Percentiles rank a stretch among this genome's conserved stretches.
Evolutionary conservation across 2,797 vertebrate species (phyloP).

Genomic region (Gallinago nigripennis): DNA sequence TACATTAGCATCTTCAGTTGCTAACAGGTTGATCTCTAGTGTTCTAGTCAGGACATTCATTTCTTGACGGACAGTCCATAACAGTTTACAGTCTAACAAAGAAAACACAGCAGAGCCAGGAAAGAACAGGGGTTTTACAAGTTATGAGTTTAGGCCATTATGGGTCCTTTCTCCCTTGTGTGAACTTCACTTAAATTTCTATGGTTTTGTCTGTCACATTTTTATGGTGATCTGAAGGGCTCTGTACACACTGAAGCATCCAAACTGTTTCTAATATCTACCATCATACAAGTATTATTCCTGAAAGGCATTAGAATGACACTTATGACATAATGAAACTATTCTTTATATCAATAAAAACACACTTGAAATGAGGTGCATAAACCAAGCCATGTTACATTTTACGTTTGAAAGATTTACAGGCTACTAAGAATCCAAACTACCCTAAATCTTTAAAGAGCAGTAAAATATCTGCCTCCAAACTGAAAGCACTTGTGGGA

Average conservation of each 20-base stretch:
- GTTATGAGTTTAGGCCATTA: not conserved
- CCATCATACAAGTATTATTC: not conserved
- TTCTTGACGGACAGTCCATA: not conserved
- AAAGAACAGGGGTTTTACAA: not conserved
- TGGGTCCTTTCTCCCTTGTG: not conserved
- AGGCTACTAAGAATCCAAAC: not conserved
- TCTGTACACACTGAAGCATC: not conserved
- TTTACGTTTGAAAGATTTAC: not conserved
- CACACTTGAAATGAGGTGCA: not conserved
- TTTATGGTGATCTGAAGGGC: not conserved
- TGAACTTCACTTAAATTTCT: not conserved
- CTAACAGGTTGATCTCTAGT: not conserved
- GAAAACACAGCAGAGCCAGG: not conserved
- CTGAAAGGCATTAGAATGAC: not conserved
- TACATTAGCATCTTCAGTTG: not conserved
- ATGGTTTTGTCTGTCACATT: not conserved
- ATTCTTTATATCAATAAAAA: not conserved
- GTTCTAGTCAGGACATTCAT: not conserved
- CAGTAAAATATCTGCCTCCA: not conserved
- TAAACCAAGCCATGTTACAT: not conserved
- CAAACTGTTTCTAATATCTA: not conserved
- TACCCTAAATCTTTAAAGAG: not conserved
- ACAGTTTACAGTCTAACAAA: not conserved
- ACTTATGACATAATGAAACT: not conserved
- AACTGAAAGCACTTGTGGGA: not conserved